A percentile compares a stretch with the other conserved stretches of the same genome.
phyloP scores from a whole-genome alignment of 2,888 invertebrate species.

The Zele albiditarsus region DNA sequence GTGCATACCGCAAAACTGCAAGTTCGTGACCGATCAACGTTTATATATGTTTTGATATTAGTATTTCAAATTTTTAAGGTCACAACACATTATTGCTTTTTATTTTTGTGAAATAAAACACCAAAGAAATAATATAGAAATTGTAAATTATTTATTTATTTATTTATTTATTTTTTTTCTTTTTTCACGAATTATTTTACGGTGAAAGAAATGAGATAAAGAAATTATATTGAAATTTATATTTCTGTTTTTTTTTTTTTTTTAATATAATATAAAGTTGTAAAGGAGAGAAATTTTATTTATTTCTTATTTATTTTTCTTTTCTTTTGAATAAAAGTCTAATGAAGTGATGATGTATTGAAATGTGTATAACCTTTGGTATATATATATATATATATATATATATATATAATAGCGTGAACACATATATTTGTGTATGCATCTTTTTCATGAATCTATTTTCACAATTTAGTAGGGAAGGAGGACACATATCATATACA shows the following conservation, averaged over 20 bases:
- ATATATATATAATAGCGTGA: neutral
- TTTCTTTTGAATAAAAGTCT: neutral
- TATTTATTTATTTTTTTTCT: neutral
- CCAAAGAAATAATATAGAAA: neutral
- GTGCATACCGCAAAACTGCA: neutral
- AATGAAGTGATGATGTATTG: slow-evolving; percentile 13
- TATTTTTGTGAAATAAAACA: neutral
- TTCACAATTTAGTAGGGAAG: slow-evolving; percentile 6
- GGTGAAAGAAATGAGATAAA: neutral
- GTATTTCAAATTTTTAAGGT: slow-evolving; percentile 6
- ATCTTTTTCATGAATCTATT: neutral
- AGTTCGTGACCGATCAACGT: slow-evolving; percentile 27
- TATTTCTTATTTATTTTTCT: neutral
- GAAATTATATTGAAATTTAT: neutral
- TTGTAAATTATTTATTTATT: neutral
- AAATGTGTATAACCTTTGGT: slow-evolving; percentile 7
- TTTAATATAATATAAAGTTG: neutral
- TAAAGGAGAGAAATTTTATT: neutral
- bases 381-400: neutral
- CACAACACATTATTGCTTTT: neutral
- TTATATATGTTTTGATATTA: neutral
- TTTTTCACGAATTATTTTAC: no score
- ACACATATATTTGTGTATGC: neutral
- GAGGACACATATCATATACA: neutral
- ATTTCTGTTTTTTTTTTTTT: neutral